Evolutionary conservation across 2,888 invertebrate genomes (phyloP).

Genomic region (Xestia ashworthii): DNA sequence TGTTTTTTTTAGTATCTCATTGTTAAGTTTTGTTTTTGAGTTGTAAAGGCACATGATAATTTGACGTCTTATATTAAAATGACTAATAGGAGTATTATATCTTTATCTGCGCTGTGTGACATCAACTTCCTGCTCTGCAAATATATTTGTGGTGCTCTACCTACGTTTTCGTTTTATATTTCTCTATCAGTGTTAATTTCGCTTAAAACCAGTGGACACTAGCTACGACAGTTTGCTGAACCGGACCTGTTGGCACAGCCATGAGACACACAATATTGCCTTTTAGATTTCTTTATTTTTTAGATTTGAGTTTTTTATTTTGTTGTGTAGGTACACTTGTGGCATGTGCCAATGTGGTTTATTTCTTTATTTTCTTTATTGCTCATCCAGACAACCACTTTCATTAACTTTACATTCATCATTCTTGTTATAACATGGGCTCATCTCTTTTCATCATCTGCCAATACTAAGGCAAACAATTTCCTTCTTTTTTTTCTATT

Average conservation of each 20-base stretch:
- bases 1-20: constrained; percentile 1
- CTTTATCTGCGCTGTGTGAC: not conserved
- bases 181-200: not conserved
- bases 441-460: too few species aligned
- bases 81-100: not conserved
- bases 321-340: too few species aligned
- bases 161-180: not conserved
- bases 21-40: not conserved
- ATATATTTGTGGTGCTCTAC: not conserved
- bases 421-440: not conserved
- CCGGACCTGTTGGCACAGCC: too few species aligned
- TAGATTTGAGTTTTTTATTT: too few species aligned
- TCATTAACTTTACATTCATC: not conserved
- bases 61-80: not conserved
- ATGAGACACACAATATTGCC: too few species aligned
- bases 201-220: too few species aligned
- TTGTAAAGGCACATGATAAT: not conserved
- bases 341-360: too few species aligned
- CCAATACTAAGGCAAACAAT: not conserved
- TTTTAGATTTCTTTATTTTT: too few species aligned
- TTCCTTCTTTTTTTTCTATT: not conserved
- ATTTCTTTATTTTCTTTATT: not conserved
- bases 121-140: too few species aligned
- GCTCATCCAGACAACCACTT: not conserved
- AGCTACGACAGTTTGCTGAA: too few species aligned